These are phyloP conservation scores for Turdus rufiventris DNA, from an alignment of 2,113 vertebrate genomes.

Conservation along the genomic window DNA sequence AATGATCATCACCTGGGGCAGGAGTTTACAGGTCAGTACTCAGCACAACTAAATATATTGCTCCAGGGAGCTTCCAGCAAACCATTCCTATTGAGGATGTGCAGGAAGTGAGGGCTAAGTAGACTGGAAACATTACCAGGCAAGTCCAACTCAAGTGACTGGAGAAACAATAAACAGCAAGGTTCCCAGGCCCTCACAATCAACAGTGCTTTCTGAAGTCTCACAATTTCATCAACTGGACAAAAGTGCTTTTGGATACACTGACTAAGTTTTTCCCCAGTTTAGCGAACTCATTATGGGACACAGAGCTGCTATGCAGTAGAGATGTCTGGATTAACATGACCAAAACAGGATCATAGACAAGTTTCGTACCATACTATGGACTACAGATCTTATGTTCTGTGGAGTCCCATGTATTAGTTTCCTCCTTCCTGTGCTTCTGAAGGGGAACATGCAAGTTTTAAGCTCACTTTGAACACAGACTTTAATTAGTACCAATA, in stretches of 20 bases:
- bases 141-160: background rate
- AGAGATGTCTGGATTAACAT: background rate
- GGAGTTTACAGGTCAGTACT: background rate
- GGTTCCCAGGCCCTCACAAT: background rate
- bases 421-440: background rate
- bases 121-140: background rate
- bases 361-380: background rate
- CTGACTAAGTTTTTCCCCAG: background rate
- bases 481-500: background rate
- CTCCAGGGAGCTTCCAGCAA: background rate
- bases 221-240: background rate
- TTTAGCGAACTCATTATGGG: background rate
- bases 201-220: background rate
- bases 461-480: background rate
- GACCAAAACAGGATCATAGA: accelerated
- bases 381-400: background rate
- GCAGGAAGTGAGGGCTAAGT: background rate
- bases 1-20: background rate
- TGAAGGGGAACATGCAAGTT: background rate
- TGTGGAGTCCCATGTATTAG: background rate
- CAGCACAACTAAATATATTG: background rate
- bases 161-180: background rate
- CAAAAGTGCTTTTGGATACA: background rate
- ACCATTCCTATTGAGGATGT: background rate
- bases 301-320: background rate